These are phyloP conservation scores for Rhopilema esculentum DNA, from an alignment of 30 jellyfish, hydroid and myxozoan genomes.

Conservation along the genomic window DNA sequence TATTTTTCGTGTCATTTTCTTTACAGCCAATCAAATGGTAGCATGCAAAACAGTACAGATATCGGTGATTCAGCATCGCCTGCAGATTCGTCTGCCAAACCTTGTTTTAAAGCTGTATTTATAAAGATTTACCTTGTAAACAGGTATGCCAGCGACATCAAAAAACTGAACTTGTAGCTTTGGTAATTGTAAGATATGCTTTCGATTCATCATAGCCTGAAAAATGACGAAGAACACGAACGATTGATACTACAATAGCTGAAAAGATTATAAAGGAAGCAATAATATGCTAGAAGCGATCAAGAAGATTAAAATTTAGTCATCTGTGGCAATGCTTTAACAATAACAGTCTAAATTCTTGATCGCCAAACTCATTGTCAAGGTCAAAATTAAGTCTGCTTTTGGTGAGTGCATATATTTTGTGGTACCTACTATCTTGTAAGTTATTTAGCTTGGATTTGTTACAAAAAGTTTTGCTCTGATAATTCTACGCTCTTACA, in stretches of 20 bases:
- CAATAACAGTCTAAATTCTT: too few species aligned
- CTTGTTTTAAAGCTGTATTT: too few species aligned
- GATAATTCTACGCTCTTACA: background rate
- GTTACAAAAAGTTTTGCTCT: background rate
- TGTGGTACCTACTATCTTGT: background rate
- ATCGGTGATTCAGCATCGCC: too few species aligned
- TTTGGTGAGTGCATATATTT: background rate
- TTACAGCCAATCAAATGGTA: background rate
- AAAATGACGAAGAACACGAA: too few species aligned
- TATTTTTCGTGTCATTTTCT: background rate
- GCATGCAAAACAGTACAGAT: background rate
- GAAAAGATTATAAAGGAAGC: too few species aligned
- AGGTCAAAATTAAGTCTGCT: background rate
- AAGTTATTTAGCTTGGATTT: background rate
- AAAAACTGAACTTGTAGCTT: slow-evolving; percentile 89
- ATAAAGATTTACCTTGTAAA: slow-evolving; percentile 68
- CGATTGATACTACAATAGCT: too few species aligned
- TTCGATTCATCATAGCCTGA: slow-evolving; percentile 94
- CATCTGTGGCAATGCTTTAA: too few species aligned
- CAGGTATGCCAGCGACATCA: slow-evolving; percentile 83
- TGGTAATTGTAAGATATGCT: slow-evolving; percentile 85
- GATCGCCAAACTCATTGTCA: too few species aligned
- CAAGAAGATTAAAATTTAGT: too few species aligned
- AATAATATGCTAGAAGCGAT: too few species aligned
- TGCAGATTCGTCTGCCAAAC: too few species aligned